phyloP scores from a whole-genome alignment of 2,113 vertebrate genomes.

The Clupea harengus region DNA sequence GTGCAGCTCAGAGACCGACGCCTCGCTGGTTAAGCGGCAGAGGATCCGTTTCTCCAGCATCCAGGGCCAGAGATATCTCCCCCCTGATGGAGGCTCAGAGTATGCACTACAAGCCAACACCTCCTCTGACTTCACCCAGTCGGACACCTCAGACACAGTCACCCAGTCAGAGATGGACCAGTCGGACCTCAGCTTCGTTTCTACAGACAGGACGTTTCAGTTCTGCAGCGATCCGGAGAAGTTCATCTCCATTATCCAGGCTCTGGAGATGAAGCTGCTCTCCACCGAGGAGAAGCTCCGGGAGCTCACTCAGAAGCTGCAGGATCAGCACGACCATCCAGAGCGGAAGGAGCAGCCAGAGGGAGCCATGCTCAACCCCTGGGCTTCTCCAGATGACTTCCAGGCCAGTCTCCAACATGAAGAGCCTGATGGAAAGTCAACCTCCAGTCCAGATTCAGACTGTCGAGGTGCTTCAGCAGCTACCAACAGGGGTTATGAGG shows the following conservation, averaged over 20 bases:
- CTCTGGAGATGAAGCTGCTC: constrained; percentile 86
- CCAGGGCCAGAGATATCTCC: constrained; percentile 88
- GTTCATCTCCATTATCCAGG: constrained; percentile 88
- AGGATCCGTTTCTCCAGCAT: constrained; percentile 90
- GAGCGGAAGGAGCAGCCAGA: constrained; percentile 72
- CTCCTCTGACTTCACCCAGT: constrained; percentile 71
- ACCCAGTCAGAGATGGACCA: not conserved
- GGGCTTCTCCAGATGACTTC: constrained; percentile 56
- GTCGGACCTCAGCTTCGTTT: constrained; percentile 62
- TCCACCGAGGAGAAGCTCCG: constrained; percentile 89
- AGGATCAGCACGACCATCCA: constrained; percentile 74
- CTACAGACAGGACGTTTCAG: constrained; percentile 69
- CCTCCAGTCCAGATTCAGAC: constrained; percentile 31
- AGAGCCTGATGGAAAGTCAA: constrained; percentile 59
- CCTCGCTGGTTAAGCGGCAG: constrained; percentile 78
- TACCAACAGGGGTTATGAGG: constrained; percentile 72
- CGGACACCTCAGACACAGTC: constrained; percentile 64
- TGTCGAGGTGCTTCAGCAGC: constrained; percentile 48
- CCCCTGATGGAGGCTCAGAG: constrained; percentile 71
- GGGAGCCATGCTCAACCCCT: constrained; percentile 63
- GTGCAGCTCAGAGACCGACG: constrained; percentile 67
- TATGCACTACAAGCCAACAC: constrained; percentile 68
- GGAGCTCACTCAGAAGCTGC: constrained; percentile 80
- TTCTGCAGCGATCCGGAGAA: constrained; percentile 79
- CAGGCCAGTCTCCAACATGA: constrained; percentile 71